phyloP scores from a whole-genome alignment of 2,113 vertebrate species.

The Chrysemys picta region DNA sequence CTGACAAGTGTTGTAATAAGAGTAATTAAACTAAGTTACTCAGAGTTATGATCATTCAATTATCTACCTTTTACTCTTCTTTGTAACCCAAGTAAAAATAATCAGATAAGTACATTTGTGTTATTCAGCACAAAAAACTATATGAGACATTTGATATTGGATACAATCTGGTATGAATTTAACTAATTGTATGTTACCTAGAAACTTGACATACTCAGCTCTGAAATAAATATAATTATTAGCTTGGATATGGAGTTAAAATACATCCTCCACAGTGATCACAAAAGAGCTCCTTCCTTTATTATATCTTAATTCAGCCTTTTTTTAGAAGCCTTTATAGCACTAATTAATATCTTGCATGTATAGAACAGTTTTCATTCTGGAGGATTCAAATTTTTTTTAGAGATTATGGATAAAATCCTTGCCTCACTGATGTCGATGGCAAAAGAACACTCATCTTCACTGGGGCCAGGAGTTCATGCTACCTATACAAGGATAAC shows the following conservation, averaged over 20 bases:
- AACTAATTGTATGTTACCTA: not conserved
- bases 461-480: conserved; percentile 51
- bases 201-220: not conserved
- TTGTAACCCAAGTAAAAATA: not conserved
- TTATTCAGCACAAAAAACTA: conserved; percentile 23
- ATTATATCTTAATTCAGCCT: not conserved
- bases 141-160: conserved; percentile 9
- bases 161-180: conserved; percentile 33
- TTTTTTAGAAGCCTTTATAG: not conserved
- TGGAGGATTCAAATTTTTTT: conserved; percentile 21
- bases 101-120: not conserved
- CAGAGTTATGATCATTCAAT: not conserved
- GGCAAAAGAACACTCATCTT: conserved; percentile 39
- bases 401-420: conserved; percentile 25
- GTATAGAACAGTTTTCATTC: not conserved
- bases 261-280: not conserved
- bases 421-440: conserved; percentile 28
- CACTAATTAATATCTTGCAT: fast-evolving
- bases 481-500: conserved; percentile 50
- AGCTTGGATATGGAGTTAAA: not conserved
- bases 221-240: not conserved
- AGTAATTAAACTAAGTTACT: not conserved
- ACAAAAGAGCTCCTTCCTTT: not conserved
- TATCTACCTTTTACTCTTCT: not conserved
- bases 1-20: not conserved